Evolutionary conservation across 2,113 vertebrate species (phyloP), one percentile per base, ranked within the genome.

Genomic region (Columbina picui): DNA sequence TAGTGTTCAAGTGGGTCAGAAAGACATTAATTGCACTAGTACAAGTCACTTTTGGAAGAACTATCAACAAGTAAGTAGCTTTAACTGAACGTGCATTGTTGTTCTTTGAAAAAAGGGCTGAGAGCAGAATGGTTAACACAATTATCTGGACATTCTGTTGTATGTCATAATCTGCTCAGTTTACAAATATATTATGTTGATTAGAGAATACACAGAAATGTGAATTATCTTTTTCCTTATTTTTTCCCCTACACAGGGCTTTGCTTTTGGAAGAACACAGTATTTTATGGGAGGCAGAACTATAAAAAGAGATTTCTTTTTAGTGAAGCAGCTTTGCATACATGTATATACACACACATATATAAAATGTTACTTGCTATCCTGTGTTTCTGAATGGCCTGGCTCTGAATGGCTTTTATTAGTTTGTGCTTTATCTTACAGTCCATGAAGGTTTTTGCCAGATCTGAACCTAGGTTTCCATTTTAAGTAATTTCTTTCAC

Each of bases 1-100:
- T 89, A 99, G 99, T 99, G 99, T 99, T 99, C 97, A 99, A 99
- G 97, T 99, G 99, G 99, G 99, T 99, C 92, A 99, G 99, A 96
- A 99, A 99, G 98, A 99, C 99, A 36, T 98, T 99, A 94, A 99
- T 99, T 98, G 99, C 99, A 98, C 99, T 99, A 91, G 99, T 99
- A 97, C 99, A 99, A 97, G 98, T 99, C 97, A 99, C 99, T 90
- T 99, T 99, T 98, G 99, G 99, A 98, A 99, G 99, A 97, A 99
- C 99, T 81, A 99, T 99, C 97, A 99, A 99, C 98, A 99, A 99
- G 99, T 99, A 98, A 99, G 99, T 98, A 87, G 23, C 47, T 81
- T 93, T 60, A 84, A 73, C 6, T 68, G 32, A 77, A 84, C 23
- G 7, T 87, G 59, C 29, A 43, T 53, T 3, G 0, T 65, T 67